Evolutionary conservation across 35 echinoderm and acorn worm species (phyloP).

Genomic region (Apostichopus californicus): DNA sequence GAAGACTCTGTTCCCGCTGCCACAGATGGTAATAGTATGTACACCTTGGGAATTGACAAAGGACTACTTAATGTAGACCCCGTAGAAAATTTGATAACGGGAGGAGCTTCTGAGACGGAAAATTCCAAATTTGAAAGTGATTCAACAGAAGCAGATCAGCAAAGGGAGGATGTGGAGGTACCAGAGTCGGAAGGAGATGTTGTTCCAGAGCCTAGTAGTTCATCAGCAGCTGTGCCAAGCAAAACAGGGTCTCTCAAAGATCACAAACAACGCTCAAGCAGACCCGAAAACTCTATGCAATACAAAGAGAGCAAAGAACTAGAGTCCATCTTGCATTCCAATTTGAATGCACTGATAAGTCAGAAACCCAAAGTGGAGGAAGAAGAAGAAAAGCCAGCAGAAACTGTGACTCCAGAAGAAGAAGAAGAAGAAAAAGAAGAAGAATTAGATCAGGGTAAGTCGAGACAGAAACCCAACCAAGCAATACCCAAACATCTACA

Average conservation of each 20-base stretch:
- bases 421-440: not conserved
- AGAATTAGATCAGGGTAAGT: constrained; percentile 1
- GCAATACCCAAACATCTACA: constrained; percentile 49
- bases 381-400: not conserved
- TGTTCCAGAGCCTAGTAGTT: not conserved
- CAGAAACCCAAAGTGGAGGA: constrained; percentile 38
- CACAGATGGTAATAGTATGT: not conserved
- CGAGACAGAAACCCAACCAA: constrained; percentile 8
- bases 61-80: not conserved
- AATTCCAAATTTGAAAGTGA: constrained; percentile 68
- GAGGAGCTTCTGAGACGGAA: not conserved
- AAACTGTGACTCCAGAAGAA: not conserved
- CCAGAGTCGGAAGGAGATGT: not conserved
- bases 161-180: constrained; percentile 18
- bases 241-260: constrained; percentile 45
- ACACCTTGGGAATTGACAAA: not conserved
- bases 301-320: constrained; percentile 63
- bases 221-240: constrained; percentile 32
- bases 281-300: constrained; percentile 54
- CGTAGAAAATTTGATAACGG: not conserved
- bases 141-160: constrained; percentile 86
- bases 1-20: not conserved
- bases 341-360: constrained; percentile 51
- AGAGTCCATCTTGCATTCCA: constrained; percentile 61
- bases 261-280: not conserved